These are phyloP conservation scores for Scopus umbretta DNA, from an alignment of 2,113 vertebrate species.

Conservation along the genomic window DNA sequence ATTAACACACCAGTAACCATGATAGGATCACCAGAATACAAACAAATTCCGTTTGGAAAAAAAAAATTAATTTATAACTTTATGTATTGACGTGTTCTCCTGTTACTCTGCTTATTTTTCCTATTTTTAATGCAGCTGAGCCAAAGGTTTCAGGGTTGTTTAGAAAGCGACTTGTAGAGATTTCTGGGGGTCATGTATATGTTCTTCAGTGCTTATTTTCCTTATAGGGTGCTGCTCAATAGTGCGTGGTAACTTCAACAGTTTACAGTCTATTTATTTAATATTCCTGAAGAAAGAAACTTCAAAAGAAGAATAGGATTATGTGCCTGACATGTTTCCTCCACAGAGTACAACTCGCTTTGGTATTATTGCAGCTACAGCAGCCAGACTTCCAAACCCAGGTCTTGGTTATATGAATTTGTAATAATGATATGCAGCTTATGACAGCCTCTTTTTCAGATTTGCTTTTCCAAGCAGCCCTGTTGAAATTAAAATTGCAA, in stretches of 20 bases:
- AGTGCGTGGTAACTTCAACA: not conserved
- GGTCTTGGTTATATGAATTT: not conserved
- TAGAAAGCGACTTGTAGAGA: not conserved
- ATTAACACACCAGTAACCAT: not conserved
- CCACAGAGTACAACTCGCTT: not conserved
- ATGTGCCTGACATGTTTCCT: not conserved
- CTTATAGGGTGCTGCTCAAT: not conserved
- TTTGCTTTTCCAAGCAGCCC: not conserved
- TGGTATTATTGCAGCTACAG: conserved; percentile 6
- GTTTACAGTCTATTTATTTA: conserved; percentile 50
- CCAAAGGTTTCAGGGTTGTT: not conserved
- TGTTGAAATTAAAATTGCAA: conserved; percentile 36
- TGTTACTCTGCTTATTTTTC: not conserved
- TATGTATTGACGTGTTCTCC: not conserved
- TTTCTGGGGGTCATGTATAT: not conserved
- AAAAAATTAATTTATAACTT: not conserved
- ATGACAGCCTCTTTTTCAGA: not conserved
- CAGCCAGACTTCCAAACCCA: conserved; percentile 2
- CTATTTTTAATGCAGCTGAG: not conserved
- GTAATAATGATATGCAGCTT: not conserved
- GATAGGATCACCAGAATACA: not conserved
- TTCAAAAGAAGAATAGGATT: conserved; percentile 39
- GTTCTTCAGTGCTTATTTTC: conserved; percentile 29
- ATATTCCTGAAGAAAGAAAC: conserved; percentile 45
- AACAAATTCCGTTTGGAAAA: not conserved